Evolutionary conservation across 1,140 invertebrate species (phyloP), one percentile per base, ranked within the genome.

Genomic region (Goniozus legneri): DNA sequence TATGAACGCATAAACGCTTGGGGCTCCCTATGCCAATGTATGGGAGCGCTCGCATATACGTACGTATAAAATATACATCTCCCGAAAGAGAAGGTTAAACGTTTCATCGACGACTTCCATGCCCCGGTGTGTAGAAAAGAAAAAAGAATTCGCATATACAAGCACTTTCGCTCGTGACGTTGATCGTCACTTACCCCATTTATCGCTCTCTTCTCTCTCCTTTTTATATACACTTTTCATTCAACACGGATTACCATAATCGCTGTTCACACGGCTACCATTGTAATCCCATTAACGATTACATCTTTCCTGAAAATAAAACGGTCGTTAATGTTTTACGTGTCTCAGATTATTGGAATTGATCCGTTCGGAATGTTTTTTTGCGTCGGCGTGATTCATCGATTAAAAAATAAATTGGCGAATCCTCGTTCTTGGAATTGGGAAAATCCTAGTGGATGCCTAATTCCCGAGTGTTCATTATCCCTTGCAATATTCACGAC

Each of bases 401-500:
- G n/a, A n/a, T n/a, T n/a, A n/a, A n/a, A n/a, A n/a, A n/a, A n/a
- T n/a, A n/a, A n/a, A n/a, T n/a, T n/a, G n/a, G n/a, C n/a, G n/a
- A n/a, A n/a, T n/a, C n/a, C n/a, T n/a, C n/a, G n/a, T n/a, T n/a
- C n/a, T n/a, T n/a, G n/a, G n/a, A n/a, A n/a, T n/a, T n/a, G n/a
- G 20, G 40, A 35, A 54, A 47, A 48, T 62, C 59, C 45, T 51
- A 62, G 32, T 12, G 13, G 31, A 50, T 43, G 43, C 43, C 58
- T 59, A 56, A 61, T 62, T 62, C 54, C 47, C 43, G 44, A 35
- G 55, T 65, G 65, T 74, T 71, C 67, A 69, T 74, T 72, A 70
- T 58, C 61, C 60, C 54, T 47, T 58, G 63, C 66, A 70, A 74
- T 76, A 76, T 75, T 74, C 71, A 68, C 63, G 61, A 62, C 61